A percentile compares a stretch with the other conserved stretches of the same genome.
Conservation (phyloP, 2,797 vertebrate species). For the Antennarius maculatus region DNA sequence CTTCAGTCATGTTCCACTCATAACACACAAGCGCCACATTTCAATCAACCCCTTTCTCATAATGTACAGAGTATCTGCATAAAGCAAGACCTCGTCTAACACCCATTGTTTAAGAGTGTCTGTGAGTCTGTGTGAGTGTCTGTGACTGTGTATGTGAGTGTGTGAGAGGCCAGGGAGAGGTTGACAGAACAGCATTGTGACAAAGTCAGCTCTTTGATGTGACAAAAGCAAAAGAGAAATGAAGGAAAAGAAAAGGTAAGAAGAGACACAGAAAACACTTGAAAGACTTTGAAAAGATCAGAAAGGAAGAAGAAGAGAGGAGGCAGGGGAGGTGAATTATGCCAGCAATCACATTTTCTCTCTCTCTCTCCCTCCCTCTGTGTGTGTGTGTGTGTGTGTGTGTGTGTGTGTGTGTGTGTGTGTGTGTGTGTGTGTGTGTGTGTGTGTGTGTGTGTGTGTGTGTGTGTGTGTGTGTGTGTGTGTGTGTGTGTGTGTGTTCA, state of each 20-base stretch:
- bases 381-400: slow-evolving; percentile 5
- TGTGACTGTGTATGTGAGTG: not conserved
- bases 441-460: slow-evolving; percentile 10
- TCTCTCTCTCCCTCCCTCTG: not conserved
- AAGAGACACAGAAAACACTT: slow-evolving; percentile 29
- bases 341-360: slow-evolving; percentile 35
- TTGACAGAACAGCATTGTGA: slow-evolving; percentile 28
- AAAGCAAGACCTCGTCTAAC: slow-evolving; percentile 9
- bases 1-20: not conserved
- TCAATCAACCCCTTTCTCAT: not conserved
- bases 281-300: slow-evolving; percentile 46
- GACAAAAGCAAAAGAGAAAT: slow-evolving; percentile 47
- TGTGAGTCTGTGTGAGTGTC: too few species aligned
- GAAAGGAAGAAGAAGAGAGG: slow-evolving; percentile 36
- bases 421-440: slow-evolving; percentile 10
- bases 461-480: slow-evolving; percentile 10
- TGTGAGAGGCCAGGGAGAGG: slow-evolving; percentile 28
- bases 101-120: too few species aligned
- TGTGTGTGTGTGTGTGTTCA: slow-evolving; percentile 17
- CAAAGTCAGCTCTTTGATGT: slow-evolving; percentile 62
- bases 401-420: slow-evolving; percentile 7
- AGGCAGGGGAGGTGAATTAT: slow-evolving; percentile 36
- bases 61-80: not conserved
- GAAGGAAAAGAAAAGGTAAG: slow-evolving; percentile 28
- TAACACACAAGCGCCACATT: not conserved